phyloP scores from a whole-genome alignment of 2,888 invertebrate genomes.

The Lottia scabra region DNA sequence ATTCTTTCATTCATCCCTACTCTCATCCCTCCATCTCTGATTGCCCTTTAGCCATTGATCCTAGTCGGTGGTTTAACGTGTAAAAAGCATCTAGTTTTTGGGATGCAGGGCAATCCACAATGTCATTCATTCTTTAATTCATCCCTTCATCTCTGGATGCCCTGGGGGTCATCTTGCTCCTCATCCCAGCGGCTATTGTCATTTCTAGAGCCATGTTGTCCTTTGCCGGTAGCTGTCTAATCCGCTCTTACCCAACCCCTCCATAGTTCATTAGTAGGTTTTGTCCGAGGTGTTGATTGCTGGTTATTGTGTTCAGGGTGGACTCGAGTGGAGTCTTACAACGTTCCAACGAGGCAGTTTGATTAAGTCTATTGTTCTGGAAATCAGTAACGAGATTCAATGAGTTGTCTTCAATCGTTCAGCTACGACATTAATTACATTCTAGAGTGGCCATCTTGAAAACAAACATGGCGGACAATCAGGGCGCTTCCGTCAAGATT shows the following conservation, averaged over 20 bases:
- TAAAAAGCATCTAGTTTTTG: too few species aligned
- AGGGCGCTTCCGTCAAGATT: background rate
- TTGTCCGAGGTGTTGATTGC: slow-evolving; percentile 3
- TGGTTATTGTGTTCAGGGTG: background rate
- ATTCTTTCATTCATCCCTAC: too few species aligned
- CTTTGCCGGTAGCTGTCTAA: background rate
- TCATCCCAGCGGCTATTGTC: background rate
- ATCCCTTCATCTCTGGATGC: too few species aligned
- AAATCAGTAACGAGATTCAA: background rate
- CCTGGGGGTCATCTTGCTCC: background rate
- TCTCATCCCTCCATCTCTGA: too few species aligned
- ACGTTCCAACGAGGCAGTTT: background rate
- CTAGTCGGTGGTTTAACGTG: too few species aligned
- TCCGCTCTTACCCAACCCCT: background rate
- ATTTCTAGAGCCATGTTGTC: background rate
- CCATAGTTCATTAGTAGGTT: background rate
- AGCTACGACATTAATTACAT: background rate
- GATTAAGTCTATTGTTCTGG: background rate
- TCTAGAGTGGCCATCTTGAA: background rate
- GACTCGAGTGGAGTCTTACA: background rate
- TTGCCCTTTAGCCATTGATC: too few species aligned
- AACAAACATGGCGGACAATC: background rate
- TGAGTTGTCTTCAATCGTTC: background rate
- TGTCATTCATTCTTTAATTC: too few species aligned
- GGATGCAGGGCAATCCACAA: too few species aligned